Base-by-base conservation (phyloP, 2,113 vertebrate species). In the Paracanthobrama guichenoti region DNA sequence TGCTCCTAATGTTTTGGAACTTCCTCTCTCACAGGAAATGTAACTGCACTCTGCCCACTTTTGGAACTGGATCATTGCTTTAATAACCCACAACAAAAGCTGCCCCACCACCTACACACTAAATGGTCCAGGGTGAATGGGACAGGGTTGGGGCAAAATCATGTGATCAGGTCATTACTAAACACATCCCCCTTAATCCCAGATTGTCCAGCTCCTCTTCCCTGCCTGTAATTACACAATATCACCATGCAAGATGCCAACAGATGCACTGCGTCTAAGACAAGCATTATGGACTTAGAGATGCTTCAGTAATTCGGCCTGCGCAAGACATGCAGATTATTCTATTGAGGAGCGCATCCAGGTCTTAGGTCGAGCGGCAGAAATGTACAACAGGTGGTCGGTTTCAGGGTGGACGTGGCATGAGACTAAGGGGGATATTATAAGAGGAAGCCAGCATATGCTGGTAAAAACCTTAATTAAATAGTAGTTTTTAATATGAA, bases 231-330 rank as follows among this genome's bases (percentile, higher is more conserved):
- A 95, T 95, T 94, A 96, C 92, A 91, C 85, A 88, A 92, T 90
- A 90, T 88, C 83, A 81, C 86, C 79, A 81, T 88, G 89, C 87
- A 93, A 94, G 79, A 96, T 91, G 91, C 91, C 92, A 93, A 92
- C 95, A 96, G 94, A 95, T 95, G 96, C 93, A 94, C 90, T 60
- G 88, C 3, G 87, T 94, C 93, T 93, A 91, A 93, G 88, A 93
- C 92, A 89, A 94, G 95, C 94, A 93, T 95, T 94, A 94, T 92
- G 91, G 92, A 91, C 93, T 94, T 94, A 95, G 77, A 89, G 88
- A 89, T 81, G 85, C 89, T 88, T 87, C 72, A 84, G 85, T 84
- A 85, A 91, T 86, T 82, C 88, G 66, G 89, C 87, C 88, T 87
- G 85, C 87, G 89, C 88, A 88, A 88, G 79, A 48, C 62, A 85